These are phyloP conservation scores for Ctenoplectra terminalis DNA, from an alignment of 1,140 invertebrate species.

Conservation along the genomic window DNA sequence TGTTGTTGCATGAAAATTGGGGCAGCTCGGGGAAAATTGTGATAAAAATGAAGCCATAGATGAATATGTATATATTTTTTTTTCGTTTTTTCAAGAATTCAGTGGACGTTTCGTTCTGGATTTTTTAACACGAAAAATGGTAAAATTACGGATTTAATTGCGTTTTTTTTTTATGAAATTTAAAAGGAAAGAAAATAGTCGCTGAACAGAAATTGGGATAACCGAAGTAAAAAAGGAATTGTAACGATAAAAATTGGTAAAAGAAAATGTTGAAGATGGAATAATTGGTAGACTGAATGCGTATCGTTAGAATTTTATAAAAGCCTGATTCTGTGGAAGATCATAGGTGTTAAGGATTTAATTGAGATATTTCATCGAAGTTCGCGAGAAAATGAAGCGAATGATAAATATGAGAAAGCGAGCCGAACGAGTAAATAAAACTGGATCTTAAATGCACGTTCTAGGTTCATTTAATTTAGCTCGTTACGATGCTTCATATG, in stretches of 20 bases:
- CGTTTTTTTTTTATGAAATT: background rate
- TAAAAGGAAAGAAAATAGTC: background rate
- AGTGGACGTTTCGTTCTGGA: no score
- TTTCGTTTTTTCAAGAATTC: no score
- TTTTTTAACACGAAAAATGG: background rate
- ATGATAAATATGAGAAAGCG: background rate
- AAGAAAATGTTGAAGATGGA: no score
- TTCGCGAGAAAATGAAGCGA: background rate
- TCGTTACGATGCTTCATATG: background rate
- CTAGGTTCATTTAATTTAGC: slow-evolving; percentile 21
- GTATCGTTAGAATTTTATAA: no score
- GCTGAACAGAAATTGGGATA: no score
- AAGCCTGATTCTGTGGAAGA: no score
- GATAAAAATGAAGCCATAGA: background rate
- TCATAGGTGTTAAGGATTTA: no score
- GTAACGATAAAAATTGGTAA: no score
- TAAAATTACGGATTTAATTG: background rate
- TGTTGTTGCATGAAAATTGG: background rate
- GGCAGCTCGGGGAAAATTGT: background rate
- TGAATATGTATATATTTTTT: background rate
- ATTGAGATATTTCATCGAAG: no score
- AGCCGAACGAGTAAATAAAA: background rate
- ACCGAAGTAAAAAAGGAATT: no score
- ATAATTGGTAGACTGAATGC: no score
- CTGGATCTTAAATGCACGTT: background rate